phyloP scores from a whole-genome alignment of 2,888 invertebrate species.

The Steinernema scapterisci region DNA sequence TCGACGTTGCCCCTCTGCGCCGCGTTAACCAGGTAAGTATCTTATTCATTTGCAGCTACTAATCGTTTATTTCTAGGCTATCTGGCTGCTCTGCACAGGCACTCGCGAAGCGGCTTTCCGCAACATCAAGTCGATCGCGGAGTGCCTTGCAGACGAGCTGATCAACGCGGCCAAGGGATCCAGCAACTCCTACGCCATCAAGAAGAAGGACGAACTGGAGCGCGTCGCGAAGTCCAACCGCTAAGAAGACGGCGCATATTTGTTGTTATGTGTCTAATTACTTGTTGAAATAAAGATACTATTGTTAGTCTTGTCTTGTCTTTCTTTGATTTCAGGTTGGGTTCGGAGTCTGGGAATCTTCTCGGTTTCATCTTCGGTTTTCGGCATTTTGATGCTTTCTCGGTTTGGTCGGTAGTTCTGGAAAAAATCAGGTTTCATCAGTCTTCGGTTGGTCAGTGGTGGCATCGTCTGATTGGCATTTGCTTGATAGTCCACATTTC shows the following conservation, averaged over 20 bases:
- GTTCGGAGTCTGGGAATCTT: too few relatives aligned
- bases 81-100: conserved; percentile 98
- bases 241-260: conserved; percentile 75
- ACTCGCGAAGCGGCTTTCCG: conserved; percentile 98
- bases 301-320: too few relatives aligned
- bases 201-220: conserved; percentile 99
- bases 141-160: conserved; percentile 98
- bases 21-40: conserved; percentile 78
- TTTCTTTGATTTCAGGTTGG: too few relatives aligned
- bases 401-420: too few relatives aligned
- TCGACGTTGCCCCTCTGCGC: conserved; percentile 95
- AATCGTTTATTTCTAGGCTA: conserved; percentile 73
- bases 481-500: too few relatives aligned
- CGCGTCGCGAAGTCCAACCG: conserved; percentile 99
- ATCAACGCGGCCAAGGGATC: conserved; percentile 99
- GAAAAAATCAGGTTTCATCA: too few relatives aligned
- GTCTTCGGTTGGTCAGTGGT: too few relatives aligned
- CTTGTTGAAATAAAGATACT: conserved; percentile 24
- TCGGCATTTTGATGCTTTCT: too few relatives aligned
- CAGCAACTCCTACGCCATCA: conserved; percentile 99
- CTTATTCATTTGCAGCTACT: too few relatives aligned
- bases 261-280: conserved; percentile 24
- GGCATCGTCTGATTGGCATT: too few relatives aligned
- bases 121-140: conserved; percentile 99
- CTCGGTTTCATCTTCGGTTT: too few relatives aligned